Conservation (phyloP, 2,113 vertebrate genomes). For the Microtus richardsoni region DNA sequence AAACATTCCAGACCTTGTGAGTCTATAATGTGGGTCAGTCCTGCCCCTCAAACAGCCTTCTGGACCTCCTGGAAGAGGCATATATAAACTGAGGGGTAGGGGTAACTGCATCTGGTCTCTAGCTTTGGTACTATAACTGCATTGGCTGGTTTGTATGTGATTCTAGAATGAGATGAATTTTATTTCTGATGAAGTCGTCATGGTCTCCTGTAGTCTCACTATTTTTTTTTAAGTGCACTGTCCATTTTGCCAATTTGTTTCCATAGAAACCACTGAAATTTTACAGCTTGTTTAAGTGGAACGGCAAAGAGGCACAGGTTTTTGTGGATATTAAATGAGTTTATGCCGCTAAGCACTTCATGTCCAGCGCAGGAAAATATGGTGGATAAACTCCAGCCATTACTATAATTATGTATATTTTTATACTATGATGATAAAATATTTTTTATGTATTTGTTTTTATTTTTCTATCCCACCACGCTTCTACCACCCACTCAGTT, state of each 20-base stretch:
- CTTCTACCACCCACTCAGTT: background rate
- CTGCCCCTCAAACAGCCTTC: background rate
- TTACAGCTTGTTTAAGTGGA: constrained; percentile 62
- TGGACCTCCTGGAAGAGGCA: background rate
- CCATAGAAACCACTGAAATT: constrained; percentile 73
- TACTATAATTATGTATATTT: constrained; percentile 51
- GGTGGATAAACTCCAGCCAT: background rate
- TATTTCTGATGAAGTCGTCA: constrained; percentile 65
- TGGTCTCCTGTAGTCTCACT: constrained; percentile 28
- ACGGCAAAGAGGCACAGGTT: constrained; percentile 60
- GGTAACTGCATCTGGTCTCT: background rate
- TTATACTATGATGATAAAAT: constrained; percentile 18
- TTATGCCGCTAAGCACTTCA: constrained; percentile 41
- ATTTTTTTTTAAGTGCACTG: background rate
- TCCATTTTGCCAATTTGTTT: constrained; percentile 73
- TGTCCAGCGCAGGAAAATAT: background rate
- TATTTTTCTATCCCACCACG: background rate
- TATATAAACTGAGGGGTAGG: background rate
- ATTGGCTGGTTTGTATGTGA: constrained; percentile 7
- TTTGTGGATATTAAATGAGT: constrained; percentile 50
- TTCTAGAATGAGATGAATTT: constrained; percentile 58
- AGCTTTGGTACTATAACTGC: background rate
- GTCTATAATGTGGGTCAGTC: background rate
- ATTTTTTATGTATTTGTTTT: constrained; percentile 24
- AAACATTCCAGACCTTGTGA: background rate